These are phyloP conservation scores for Girardinichthys multiradiatus DNA, from an alignment of 2,113 vertebrate species.

Conservation along the genomic window DNA sequence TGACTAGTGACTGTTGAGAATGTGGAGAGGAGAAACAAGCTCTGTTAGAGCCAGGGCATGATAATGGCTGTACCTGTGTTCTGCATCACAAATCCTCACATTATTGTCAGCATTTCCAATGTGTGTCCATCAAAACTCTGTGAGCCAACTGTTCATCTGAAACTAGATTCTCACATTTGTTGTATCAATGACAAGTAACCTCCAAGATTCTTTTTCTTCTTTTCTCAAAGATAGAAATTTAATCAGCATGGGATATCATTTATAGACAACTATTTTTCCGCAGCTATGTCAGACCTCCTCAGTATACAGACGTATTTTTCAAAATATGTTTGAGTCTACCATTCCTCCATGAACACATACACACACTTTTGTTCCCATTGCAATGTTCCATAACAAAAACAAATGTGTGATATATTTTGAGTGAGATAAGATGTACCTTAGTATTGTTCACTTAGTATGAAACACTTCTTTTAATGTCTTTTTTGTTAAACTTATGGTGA, in stretches of 20 bases:
- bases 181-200: conserved; percentile 32
- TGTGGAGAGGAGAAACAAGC: conserved; percentile 49
- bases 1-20: background rate
- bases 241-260: conserved; percentile 84
- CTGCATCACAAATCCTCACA: conserved; percentile 66
- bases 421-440: conserved; percentile 84
- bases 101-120: conserved; percentile 37
- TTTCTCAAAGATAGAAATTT: background rate
- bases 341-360: conserved; percentile 4
- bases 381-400: conserved; percentile 66
- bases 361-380: conserved; percentile 74
- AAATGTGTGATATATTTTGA: conserved; percentile 78
- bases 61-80: conserved; percentile 67
- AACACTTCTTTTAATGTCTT: conserved; percentile 93
- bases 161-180: background rate
- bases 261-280: conserved; percentile 58
- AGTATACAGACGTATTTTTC: conserved; percentile 14
- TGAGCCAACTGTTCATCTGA: conserved; percentile 8
- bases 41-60: conserved; percentile 58
- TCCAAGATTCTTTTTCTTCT: conserved; percentile 14
- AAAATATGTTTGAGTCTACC: conserved; percentile 81
- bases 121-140: conserved; percentile 30
- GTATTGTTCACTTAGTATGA: conserved; percentile 89
- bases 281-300: conserved; percentile 3
- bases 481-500: conserved; percentile 92